Percentiles rank a stretch among this genome's conserved stretches.
Conservation (phyloP, 2,113 vertebrate species). For the Peromyscus californicus region DNA sequence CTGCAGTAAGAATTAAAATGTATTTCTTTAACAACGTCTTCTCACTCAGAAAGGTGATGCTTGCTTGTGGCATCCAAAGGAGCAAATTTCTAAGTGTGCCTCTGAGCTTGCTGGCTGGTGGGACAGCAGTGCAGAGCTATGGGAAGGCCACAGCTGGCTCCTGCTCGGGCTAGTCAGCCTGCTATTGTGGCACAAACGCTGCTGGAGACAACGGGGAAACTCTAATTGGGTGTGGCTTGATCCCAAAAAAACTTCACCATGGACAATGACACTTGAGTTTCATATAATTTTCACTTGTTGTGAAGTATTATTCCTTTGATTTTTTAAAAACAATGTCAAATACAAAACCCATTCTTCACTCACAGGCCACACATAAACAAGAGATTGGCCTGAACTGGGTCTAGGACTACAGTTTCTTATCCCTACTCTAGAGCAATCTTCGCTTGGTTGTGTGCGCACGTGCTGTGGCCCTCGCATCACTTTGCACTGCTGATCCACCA, state of each 20-base stretch:
- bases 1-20: neutral
- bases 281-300: slow-evolving; percentile 30
- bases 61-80: neutral
- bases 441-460: neutral
- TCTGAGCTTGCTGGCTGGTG: neutral
- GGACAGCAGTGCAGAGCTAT: neutral
- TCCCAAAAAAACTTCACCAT: neutral
- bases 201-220: neutral
- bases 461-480: no score
- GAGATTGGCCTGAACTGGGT: neutral
- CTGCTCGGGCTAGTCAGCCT: neutral
- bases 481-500: no score
- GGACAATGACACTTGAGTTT: slow-evolving; percentile 1
- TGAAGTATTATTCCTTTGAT: neutral
- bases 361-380: neutral
- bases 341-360: neutral
- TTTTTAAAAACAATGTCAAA: slow-evolving; percentile 44
- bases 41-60: neutral
- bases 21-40: slow-evolving; percentile 3
- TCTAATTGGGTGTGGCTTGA: neutral
- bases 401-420: neutral
- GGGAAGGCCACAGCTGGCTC: fast-evolving
- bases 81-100: neutral
- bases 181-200: neutral
- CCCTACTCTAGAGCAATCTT: slow-evolving; percentile 24